Percentiles rank a stretch among this genome's conserved stretches.
Evolutionary conservation across 2,888 invertebrate genomes (phyloP).

Genomic region (Craniophora ligustri): DNA sequence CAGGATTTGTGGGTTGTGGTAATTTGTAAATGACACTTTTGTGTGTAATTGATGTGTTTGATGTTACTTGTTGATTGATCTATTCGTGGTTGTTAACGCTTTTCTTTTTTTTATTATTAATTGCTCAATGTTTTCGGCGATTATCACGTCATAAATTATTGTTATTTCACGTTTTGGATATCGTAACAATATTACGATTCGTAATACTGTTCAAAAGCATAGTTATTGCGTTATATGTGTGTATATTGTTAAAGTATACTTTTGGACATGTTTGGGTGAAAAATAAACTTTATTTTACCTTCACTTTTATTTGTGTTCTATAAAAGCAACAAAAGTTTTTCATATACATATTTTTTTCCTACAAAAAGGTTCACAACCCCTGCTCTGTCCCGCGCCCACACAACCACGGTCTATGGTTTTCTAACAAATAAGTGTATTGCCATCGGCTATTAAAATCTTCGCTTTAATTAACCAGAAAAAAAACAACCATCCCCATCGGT

Average conservation of each 20-base stretch:
- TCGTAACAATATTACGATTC: no score
- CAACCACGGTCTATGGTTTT: slow-evolving; percentile 71
- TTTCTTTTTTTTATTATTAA: slow-evolving; percentile 3
- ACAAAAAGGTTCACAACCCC: slow-evolving; percentile 51
- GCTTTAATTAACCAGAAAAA: slow-evolving; percentile 68
- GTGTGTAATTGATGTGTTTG: slow-evolving; percentile 11
- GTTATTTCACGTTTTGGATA: slow-evolving; percentile 5
- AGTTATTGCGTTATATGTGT: no score
- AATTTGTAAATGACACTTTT: slow-evolving; percentile 37
- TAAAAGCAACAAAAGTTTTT: no score
- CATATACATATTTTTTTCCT: slow-evolving; percentile 28
- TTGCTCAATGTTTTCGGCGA: background rate
- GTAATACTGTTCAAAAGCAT: no score
- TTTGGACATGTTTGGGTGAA: no score
- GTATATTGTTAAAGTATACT: no score
- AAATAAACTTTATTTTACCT: no score
- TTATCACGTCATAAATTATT: slow-evolving; percentile 6
- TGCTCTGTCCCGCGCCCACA: slow-evolving; percentile 59
- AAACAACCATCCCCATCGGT: slow-evolving; percentile 56
- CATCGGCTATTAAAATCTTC: slow-evolving; percentile 73
- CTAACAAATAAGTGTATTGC: slow-evolving; percentile 75
- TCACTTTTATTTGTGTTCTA: no score
- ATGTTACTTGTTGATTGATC: slow-evolving; percentile 21
- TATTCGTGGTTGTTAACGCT: slow-evolving; percentile 10
- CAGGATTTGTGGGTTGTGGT: slow-evolving; percentile 21